phyloP scores from a whole-genome alignment of 2,113 vertebrate genomes.

The Upupa epops region DNA sequence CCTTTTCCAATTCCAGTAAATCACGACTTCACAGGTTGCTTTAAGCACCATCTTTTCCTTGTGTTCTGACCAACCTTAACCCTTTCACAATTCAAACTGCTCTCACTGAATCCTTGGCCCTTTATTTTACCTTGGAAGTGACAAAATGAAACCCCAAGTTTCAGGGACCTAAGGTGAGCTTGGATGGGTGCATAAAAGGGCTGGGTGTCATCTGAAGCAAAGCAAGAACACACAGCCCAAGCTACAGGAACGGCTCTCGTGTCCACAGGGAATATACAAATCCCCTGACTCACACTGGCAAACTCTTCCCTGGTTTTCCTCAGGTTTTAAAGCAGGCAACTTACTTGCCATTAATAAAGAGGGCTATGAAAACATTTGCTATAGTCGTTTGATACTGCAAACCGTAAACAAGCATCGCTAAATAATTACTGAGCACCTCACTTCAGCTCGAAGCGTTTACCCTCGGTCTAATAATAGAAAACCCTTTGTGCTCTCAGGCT shows the following conservation, averaged over 20 bases:
- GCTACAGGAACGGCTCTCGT: not conserved
- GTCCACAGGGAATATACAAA: not conserved
- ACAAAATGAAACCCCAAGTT: not conserved
- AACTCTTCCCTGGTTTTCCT: not conserved
- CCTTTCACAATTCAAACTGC: not conserved
- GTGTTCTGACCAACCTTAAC: not conserved
- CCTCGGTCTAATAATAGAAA: not conserved
- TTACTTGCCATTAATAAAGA: not conserved
- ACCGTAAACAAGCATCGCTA: not conserved
- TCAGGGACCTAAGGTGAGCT: not conserved
- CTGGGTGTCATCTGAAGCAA: not conserved
- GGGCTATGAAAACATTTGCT: not conserved
- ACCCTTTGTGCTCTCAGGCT: not conserved
- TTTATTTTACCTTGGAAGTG: not conserved
- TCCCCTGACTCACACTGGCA: not conserved
- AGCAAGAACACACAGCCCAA: not conserved
- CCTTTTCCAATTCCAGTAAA: not conserved
- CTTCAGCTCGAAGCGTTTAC: not conserved
- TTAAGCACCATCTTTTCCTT: not conserved
- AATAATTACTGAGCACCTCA: not conserved
- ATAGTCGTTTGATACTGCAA: not conserved
- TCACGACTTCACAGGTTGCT: not conserved
- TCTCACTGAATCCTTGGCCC: not conserved
- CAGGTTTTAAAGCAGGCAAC: not conserved
- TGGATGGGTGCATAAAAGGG: not conserved